A percentile compares a stretch with the other conserved stretches of the same genome.
These are phyloP conservation scores for Nerophis ophidion DNA, from an alignment of 2,113 vertebrate genomes.

Conservation along the genomic window DNA sequence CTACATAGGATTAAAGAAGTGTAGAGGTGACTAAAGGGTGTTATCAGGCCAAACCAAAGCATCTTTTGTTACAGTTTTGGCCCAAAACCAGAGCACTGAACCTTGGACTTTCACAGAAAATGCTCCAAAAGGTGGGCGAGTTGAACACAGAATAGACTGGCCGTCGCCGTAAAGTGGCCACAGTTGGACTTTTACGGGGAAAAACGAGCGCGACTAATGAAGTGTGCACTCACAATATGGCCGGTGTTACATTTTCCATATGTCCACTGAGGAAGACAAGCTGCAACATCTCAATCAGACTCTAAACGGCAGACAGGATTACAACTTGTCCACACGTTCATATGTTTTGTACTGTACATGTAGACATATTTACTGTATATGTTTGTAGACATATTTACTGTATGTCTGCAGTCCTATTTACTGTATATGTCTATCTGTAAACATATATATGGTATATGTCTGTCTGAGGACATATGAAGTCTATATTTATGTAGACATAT, in stretches of 20 bases:
- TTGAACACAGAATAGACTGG: conserved; percentile 6
- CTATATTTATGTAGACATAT: no score
- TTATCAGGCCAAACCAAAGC: no score
- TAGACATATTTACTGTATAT: no score
- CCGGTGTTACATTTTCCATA: conserved; percentile 35
- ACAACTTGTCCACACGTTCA: background rate
- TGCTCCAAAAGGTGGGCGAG: conserved; percentile 10
- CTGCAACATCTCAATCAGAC: conserved; percentile 22
- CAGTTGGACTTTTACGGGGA: conserved; percentile 26
- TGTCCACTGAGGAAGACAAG: conserved; percentile 17
- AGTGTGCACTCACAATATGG: conserved; percentile 37
- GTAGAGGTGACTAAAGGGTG: no score
- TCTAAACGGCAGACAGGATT: background rate
- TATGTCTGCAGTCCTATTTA: no score
- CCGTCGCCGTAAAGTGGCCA: conserved; percentile 10
- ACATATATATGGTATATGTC: no score
- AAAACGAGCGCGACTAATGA: conserved; percentile 36
- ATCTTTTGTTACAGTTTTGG: no score
- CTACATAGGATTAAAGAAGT: no score
- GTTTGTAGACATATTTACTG: no score
- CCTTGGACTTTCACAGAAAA: background rate
- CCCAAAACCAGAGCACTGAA: background rate
- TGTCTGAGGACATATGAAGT: no score
- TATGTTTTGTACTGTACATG: no score
- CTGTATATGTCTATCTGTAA: no score